Evolutionary conservation across 2,888 invertebrate genomes (phyloP), one percentile per base, ranked within the genome.

Genomic region (Acleris literana): DNA sequence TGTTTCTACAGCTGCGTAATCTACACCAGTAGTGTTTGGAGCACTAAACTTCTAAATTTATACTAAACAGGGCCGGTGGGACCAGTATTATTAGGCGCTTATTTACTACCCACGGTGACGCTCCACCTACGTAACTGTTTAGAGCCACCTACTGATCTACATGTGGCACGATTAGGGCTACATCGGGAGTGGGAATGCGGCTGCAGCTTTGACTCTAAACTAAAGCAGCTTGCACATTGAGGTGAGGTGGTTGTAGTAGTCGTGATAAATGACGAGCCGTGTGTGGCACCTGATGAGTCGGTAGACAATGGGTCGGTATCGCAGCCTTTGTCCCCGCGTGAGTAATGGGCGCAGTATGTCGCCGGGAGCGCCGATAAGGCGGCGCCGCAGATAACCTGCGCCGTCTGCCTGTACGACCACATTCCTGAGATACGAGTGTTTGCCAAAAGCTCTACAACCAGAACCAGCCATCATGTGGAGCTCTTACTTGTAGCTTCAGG

Each of bases 271-370:
- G 54, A 55, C 43, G 20, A 58, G 49, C 17, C 17, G 18, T 18
- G 49, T 17, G 33, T 39, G 58, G 65, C 60, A 60, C 65, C 65
- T 65, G 65, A 65, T 61, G 55, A 51, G 65, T 39, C n/a, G 18
- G 56, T 49, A 59, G 63, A 63, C 63, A 61, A 61, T 61, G 59
- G 59, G 43, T 17, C 39, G 43, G 64, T 59, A 64, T 64, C 53
- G 43, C 57, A 20, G 48, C 60, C 55, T 60, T 65, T 60, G 60
- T 60, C 53, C 64, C 69, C 16, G 46, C n/a, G 7, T 83, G 84
- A 84, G 77, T 85, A 84, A 86, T 75, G 70, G 76, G 70, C 75
- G 73, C 76, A 79, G 81, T 78, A 84, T 85, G 84, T 73, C 63
- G 64, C n/a, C 56, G 73, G 79, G 82, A 80, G 83, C 81, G 69